Evolutionary conservation across 1,140 invertebrate species (phyloP), one percentile per base, ranked within the genome.

Genomic region (Acyrthosiphon pisum): DNA sequence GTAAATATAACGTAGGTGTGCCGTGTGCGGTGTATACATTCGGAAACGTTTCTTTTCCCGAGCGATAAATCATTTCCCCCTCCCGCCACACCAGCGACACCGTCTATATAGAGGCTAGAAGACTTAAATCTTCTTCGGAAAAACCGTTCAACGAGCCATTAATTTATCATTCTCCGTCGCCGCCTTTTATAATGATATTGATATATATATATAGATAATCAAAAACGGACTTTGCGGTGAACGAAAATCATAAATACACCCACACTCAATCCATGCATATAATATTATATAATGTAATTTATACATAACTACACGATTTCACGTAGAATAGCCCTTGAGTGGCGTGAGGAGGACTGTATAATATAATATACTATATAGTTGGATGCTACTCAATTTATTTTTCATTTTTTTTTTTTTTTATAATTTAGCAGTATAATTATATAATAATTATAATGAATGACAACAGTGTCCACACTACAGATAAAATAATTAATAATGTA

Each of bases 41-140:
- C 86, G 44, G n/a, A 88, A 88, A 88, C 37, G 86, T 50, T 88
- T n/a, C n/a, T 88, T 48, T 48, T 48, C 46, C 44, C 46, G 46
- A 0, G 30, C 18, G 26, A 87, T 87, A 87, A 87, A 87, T 87
- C 84, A 48, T 87, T 87, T 23, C 18, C 22, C 37, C 35, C 35
- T 6, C 41, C 14, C 35, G 20, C 2, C 41, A 46, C 23, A 20
- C 48, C 48, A 18, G 48, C 48, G 48, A 50, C 30, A n/a, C 44
- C 44, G 44, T 4, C 4, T 20, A 41, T 41, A 41, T 41, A 23
- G 30, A 30, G 84, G 46, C 44, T 48, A n/a, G 30, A n/a, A 18
- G 84, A 48, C 30, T 87, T 87, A 87, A 48, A 46, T 48, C 30
- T 87, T 46, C 30, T 87, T 87, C 84, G 44, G 26, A 9, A 48